Percentiles rank a stretch among this genome's conserved stretches.
Conservation (phyloP, 2,888 invertebrate species). For the Heliconius ethilla region DNA sequence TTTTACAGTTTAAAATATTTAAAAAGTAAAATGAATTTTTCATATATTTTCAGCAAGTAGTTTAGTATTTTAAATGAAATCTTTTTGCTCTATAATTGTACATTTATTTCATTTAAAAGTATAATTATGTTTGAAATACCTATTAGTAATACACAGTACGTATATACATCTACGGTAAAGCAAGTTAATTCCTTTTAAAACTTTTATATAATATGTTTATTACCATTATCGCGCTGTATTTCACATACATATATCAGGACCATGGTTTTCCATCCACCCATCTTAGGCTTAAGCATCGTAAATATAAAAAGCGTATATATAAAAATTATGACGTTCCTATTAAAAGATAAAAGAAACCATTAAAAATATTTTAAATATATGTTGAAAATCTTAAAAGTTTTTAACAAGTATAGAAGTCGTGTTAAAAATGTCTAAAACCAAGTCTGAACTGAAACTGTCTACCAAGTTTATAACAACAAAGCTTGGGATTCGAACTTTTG, state of each 20-base stretch:
- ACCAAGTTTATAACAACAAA: slow-evolving; percentile 24
- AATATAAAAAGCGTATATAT: not conserved
- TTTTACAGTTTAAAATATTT: slow-evolving; percentile 17
- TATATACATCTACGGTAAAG: not conserved
- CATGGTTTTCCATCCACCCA: no score
- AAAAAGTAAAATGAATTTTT: slow-evolving; percentile 18
- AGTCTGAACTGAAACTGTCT: slow-evolving; percentile 15
- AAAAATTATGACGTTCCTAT: not conserved
- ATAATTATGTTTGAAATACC: slow-evolving; percentile 3
- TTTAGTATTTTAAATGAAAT: slow-evolving; percentile 15
- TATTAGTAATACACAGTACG: not conserved
- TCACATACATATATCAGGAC: not conserved
- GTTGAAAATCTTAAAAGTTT: slow-evolving; percentile 4
- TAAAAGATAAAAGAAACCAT: not conserved
- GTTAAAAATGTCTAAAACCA: slow-evolving; percentile 15
- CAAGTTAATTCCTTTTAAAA: not conserved
- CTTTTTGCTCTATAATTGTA: not conserved
- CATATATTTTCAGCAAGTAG: slow-evolving; percentile 13
- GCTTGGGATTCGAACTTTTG: slow-evolving; percentile 13
- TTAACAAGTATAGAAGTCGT: slow-evolving; percentile 15
- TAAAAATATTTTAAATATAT: slow-evolving; percentile 9
- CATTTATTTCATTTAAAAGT: not conserved
- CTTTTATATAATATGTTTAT: not conserved
- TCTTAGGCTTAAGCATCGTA: not conserved
- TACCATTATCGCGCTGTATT: not conserved